These are phyloP conservation scores for Tetanocera ferruginea DNA, from an alignment of 2,888 invertebrate genomes.

Conservation along the genomic window DNA sequence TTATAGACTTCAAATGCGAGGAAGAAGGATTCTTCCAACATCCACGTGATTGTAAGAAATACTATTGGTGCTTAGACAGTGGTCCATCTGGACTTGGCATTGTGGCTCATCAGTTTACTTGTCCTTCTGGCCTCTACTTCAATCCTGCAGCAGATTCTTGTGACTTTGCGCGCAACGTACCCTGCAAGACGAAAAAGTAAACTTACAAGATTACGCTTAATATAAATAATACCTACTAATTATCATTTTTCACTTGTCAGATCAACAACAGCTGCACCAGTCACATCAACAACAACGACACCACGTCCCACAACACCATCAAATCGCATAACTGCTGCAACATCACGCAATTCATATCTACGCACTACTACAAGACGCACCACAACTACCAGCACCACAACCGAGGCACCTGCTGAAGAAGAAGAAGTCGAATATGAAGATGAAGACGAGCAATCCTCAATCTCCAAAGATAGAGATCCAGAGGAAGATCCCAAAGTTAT, in stretches of 20 bases:
- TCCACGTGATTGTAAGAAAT: conserved; percentile 93
- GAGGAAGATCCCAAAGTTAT: conserved; percentile 75
- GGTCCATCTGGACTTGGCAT: conserved; percentile 90
- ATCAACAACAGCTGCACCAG: conserved; percentile 72
- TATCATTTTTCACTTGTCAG: conserved; percentile 53
- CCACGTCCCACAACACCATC: conserved; percentile 69
- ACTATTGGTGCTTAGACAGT: conserved; percentile 93
- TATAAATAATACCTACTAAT: not conserved
- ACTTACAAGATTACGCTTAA: not conserved
- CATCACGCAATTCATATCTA: conserved; percentile 67
- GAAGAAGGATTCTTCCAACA: conserved; percentile 95
- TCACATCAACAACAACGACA: conserved; percentile 70
- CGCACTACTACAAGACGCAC: conserved; percentile 65
- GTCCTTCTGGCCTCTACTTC: conserved; percentile 91
- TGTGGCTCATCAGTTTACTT: conserved; percentile 92
- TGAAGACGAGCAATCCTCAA: conserved; percentile 58
- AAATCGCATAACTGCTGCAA: conserved; percentile 69
- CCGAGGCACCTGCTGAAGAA: conserved; percentile 67
- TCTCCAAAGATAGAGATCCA: conserved; percentile 55
- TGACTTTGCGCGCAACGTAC: conserved; percentile 90
- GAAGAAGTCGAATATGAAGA: conserved; percentile 69
- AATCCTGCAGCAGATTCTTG: conserved; percentile 93
- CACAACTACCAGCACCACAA: conserved; percentile 70
- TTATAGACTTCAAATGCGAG: conserved; percentile 87
- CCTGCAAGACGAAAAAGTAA: conserved; percentile 76